phyloP scores from a whole-genome alignment of 2,113 vertebrate species.

The Cheirogaleus medius region DNA sequence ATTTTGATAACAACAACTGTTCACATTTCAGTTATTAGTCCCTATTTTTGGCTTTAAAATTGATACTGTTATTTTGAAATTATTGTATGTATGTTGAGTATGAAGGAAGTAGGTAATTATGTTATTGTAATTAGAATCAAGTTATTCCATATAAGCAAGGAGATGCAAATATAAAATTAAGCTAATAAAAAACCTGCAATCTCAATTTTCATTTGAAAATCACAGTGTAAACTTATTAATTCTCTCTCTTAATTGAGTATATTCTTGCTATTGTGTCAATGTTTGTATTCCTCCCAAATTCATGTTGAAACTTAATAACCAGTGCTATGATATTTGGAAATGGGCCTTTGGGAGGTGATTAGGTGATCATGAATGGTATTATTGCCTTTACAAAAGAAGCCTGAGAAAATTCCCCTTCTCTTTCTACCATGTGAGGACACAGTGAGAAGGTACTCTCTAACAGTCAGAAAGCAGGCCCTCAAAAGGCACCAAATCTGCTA shows the following conservation, averaged over 20 bases:
- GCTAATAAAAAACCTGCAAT: not conserved
- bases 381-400: not conserved
- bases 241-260: not conserved
- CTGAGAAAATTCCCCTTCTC: not conserved
- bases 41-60: not conserved
- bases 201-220: slow-evolving; percentile 5
- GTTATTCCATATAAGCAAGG: not conserved
- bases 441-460: too few species aligned
- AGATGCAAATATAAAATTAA: not conserved
- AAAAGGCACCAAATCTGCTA: not conserved
- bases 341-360: not conserved
- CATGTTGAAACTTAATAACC: not conserved
- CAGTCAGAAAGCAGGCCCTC: not conserved
- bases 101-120: not conserved
- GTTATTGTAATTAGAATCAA: not conserved
- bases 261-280: not conserved
- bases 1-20: not conserved
- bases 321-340: not conserved
- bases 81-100: not conserved
- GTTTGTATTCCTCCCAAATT: not conserved
- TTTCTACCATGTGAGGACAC: not conserved
- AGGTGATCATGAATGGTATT: not conserved
- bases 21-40: not conserved
- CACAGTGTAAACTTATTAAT: not conserved
- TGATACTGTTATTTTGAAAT: not conserved